Percentiles rank a stretch among this genome's conserved stretches.
Evolutionary conservation across 2,113 vertebrate species (phyloP).

Genomic region (Capreolus pygargus): DNA sequence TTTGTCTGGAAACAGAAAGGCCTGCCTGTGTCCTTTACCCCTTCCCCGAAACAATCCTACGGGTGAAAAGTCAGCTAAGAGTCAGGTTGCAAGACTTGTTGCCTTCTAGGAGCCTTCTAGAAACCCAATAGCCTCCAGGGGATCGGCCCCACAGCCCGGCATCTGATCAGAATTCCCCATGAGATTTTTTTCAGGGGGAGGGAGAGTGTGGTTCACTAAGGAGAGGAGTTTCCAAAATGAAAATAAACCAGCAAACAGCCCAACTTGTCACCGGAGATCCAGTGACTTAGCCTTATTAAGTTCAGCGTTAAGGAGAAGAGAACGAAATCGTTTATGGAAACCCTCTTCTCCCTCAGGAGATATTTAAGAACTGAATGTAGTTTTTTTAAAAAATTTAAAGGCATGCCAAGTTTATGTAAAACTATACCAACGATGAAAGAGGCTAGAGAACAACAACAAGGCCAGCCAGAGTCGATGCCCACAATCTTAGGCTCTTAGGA

Average conservation of each 20-base stretch:
- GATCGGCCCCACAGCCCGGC: background rate
- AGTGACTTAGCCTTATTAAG: background rate
- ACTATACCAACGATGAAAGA: constrained; percentile 33
- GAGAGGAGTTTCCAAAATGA: constrained; percentile 46
- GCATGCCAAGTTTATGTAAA: constrained; percentile 55
- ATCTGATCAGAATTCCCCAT: constrained; percentile 25
- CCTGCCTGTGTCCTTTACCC: background rate
- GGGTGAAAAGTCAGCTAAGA: constrained; percentile 19
- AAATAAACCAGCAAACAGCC: constrained; percentile 45
- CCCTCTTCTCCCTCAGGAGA: background rate
- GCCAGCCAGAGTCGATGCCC: background rate
- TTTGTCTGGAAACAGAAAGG: background rate
- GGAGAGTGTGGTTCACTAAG: background rate
- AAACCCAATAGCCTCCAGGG: constrained; percentile 19
- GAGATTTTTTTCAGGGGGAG: constrained; percentile 15
- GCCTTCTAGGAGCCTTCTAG: constrained; percentile 47
- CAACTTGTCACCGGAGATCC: background rate
- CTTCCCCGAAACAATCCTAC: background rate
- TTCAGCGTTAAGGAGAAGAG: background rate
- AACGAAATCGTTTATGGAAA: background rate
- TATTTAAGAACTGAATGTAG: constrained; percentile 28
- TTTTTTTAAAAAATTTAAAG: background rate
- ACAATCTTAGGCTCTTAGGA: background rate
- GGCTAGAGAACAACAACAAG: background rate
- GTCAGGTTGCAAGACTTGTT: constrained; percentile 25